Evolutionary conservation across 2,888 invertebrate genomes (phyloP), one percentile per base, ranked within the genome.

Genomic region (Cactoblastis cactorum): DNA sequence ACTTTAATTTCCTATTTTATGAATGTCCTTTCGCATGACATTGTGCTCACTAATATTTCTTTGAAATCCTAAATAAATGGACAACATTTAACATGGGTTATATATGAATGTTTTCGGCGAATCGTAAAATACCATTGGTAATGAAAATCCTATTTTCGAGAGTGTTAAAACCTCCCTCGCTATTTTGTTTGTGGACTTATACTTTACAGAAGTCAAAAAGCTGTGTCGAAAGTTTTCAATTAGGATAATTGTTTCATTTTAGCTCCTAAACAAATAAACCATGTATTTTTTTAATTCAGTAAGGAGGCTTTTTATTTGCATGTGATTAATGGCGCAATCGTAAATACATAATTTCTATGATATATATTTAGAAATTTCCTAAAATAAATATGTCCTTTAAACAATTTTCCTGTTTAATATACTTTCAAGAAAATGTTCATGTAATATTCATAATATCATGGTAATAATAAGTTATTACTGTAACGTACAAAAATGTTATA

Each of bases 131-230:
- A 58, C 53, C 52, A 51, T 38, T 19, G 39, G 49, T 61, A 66
- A 69, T 69, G 63, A 68, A 71, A 66, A 65, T 61, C 51, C 57
- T n/a, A 33, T 57, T 52, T 64, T 65, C 57, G 54, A 56, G 53
- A 62, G 52, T 55, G 50, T 59, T 59, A 56, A 48, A 47, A 58
- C 52, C 45, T 45, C 50, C 45, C 35, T 4, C 8, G 3, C 8
- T 28, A 28, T 28, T 28, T 28, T 9, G 8, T 28, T 28, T 9
- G 28, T 28, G 8, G 28, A 3, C 8, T 22, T 22, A 5, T 22
- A 4, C 22, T 22, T 22, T 4, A 22, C 22, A 3, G 22, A 22
- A 28, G 28, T 28, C 28, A 28, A 28, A 28, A 6, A 28, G 28
- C 22, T 22, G 22, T 22, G 22, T 22, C 22, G 3, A 22, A 22